Conservation (phyloP, 2,113 vertebrate genomes). For the Herpailurus yagouaroundi region DNA sequence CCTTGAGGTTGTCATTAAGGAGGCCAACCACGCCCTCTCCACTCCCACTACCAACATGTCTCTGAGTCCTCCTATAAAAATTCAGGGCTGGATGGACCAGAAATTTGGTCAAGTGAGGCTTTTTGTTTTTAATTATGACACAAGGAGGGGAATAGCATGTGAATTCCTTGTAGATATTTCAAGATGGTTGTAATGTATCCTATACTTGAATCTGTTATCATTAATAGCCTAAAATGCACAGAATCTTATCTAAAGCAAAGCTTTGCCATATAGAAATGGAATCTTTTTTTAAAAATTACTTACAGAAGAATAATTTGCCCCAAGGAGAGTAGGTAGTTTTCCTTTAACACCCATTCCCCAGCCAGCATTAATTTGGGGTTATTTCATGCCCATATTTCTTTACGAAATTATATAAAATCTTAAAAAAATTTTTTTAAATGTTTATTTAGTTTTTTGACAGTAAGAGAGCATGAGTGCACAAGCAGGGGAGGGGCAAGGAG, state of each 20-base stretch:
- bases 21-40: not conserved
- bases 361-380: conserved; percentile 20
- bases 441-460: too few species aligned
- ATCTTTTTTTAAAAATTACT: conserved; percentile 57
- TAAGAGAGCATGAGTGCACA: too few species aligned
- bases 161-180: not conserved
- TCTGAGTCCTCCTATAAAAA: not conserved
- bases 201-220: not conserved
- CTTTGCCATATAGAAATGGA: conserved; percentile 72
- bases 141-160: not conserved
- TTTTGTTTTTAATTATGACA: conserved; percentile 50
- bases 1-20: not conserved
- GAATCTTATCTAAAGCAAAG: conserved; percentile 69
- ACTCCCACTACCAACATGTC: not conserved
- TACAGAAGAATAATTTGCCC: conserved; percentile 71
- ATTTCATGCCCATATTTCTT: conserved; percentile 23
- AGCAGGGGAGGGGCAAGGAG: too few species aligned
- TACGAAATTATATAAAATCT: conserved; percentile 43
- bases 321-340: conserved; percentile 68
- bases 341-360: not conserved
- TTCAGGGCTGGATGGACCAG: conserved; percentile 4
- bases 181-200: conserved; percentile 28
- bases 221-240: conserved; percentile 19
- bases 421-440: too few species aligned
- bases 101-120: conserved; percentile 38